Evolutionary conservation across 2,113 vertebrate species (phyloP).

Genomic region (Centropus bengalensis): DNA sequence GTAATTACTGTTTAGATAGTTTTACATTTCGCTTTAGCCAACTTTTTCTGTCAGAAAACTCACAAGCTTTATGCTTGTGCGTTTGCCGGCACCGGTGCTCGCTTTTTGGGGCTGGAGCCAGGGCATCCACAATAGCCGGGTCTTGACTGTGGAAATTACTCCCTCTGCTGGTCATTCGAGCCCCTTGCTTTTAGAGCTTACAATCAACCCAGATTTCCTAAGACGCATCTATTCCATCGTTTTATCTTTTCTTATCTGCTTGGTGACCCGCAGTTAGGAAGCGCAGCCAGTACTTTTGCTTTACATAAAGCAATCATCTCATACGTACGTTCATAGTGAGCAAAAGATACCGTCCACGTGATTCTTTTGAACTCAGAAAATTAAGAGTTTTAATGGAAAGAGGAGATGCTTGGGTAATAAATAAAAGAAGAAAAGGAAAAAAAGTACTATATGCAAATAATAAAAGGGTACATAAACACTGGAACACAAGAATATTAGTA

Average conservation of each 20-base stretch:
- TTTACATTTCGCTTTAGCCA: not conserved
- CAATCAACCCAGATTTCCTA: not conserved
- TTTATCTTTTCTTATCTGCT: not conserved
- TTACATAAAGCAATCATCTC: not conserved
- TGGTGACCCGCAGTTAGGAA: not conserved
- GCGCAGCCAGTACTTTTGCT: not conserved
- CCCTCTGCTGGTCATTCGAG: slow-evolving; percentile 41
- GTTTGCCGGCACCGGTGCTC: fast-evolving
- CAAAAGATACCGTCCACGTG: not conserved
- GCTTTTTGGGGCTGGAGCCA: not conserved
- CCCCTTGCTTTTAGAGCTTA: not conserved
- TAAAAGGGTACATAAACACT: not conserved
- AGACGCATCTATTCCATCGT: fast-evolving
- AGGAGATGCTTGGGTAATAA: not conserved
- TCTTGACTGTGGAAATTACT: slow-evolving; percentile 18
- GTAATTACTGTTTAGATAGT: not conserved
- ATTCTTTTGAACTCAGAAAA: not conserved
- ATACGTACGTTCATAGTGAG: not conserved
- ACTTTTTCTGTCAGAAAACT: not conserved
- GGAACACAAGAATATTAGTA: not conserved
- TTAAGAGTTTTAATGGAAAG: not conserved
- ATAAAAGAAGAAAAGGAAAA: not conserved
- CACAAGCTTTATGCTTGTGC: not conserved
- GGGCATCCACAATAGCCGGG: not conserved
- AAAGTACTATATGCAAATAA: not conserved